phyloP scores from a whole-genome alignment of 2,888 invertebrate species.

The Drosophila meridionalis region DNA sequence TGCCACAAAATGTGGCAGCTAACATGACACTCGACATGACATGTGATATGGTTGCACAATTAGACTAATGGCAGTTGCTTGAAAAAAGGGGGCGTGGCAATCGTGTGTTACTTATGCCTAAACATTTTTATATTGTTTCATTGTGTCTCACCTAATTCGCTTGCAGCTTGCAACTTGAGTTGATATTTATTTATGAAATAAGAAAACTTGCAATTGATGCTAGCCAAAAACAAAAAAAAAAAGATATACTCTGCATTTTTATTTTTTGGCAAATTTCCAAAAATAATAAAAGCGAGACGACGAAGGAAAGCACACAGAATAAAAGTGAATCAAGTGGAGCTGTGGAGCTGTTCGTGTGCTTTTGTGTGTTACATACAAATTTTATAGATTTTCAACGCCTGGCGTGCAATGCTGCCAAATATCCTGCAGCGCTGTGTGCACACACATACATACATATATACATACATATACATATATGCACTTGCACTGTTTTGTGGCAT shows the following conservation, averaged over 20 bases:
- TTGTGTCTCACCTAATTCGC: constrained; percentile 3
- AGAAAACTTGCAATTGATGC: not conserved
- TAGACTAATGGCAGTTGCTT: constrained; percentile 15
- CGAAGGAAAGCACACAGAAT: constrained; percentile 4
- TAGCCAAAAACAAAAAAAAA: not conserved
- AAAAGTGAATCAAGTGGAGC: constrained; percentile 41
- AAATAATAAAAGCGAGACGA: constrained; percentile 23
- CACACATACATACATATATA: constrained; percentile 15
- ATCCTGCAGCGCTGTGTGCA: constrained; percentile 54
- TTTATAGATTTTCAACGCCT: constrained; percentile 75
- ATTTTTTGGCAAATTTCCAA: constrained; percentile 59
- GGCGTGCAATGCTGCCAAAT: constrained; percentile 62
- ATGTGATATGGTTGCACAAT: constrained; percentile 22
- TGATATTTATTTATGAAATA: constrained; percentile 4
- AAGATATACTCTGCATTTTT: not conserved
- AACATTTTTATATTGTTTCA: not conserved
- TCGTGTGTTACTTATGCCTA: not conserved
- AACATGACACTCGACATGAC: constrained; percentile 30
- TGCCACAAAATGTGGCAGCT: constrained; percentile 35
- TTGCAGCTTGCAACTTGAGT: not conserved
- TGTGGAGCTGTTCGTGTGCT: constrained; percentile 24
- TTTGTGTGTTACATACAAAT: constrained; percentile 70
- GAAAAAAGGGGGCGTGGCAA: constrained; percentile 2
- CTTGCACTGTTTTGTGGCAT: constrained; percentile 53
- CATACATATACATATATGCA: not conserved